These are phyloP conservation scores for Macroglossus sobrinus DNA, from an alignment of 2,113 vertebrate genomes.

Conservation along the genomic window DNA sequence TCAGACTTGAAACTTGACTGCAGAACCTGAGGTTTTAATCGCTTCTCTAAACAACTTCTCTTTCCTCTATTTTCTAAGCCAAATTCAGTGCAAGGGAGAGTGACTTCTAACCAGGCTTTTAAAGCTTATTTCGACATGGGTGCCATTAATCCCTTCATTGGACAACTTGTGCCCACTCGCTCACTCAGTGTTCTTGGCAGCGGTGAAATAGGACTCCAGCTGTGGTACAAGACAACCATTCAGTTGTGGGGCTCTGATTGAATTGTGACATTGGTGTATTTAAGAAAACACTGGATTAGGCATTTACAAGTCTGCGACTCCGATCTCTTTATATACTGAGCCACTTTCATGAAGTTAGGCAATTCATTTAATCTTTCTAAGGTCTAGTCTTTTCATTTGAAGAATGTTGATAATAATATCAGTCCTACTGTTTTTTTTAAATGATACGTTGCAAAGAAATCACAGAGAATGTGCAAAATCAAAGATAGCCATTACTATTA, in stretches of 20 bases:
- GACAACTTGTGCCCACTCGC: background rate
- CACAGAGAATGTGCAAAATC: background rate
- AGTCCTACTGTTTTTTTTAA: background rate
- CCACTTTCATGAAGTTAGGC: background rate
- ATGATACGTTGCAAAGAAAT: background rate
- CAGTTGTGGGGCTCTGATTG: background rate
- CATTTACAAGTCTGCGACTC: background rate
- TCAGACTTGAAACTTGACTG: background rate
- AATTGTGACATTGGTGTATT: background rate
- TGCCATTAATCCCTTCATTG: slow-evolving; percentile 4
- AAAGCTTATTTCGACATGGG: slow-evolving; percentile 28
- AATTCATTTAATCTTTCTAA: background rate
- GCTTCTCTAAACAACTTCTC: background rate
- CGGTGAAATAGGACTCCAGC: background rate
- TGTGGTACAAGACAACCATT: background rate
- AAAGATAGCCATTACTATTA: background rate
- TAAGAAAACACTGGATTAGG: background rate
- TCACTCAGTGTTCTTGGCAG: background rate
- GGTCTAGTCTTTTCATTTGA: background rate
- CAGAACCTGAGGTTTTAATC: background rate
- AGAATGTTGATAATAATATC: background rate
- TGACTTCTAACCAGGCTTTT: slow-evolving; percentile 52
- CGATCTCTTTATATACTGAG: background rate
- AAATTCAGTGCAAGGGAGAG: slow-evolving; percentile 32
- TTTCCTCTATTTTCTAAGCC: background rate